A percentile compares a stretch with the other conserved stretches of the same genome.
These are phyloP conservation scores for Rhincodon typus DNA, from an alignment of 2,797 vertebrate genomes.

Conservation along the genomic window DNA sequence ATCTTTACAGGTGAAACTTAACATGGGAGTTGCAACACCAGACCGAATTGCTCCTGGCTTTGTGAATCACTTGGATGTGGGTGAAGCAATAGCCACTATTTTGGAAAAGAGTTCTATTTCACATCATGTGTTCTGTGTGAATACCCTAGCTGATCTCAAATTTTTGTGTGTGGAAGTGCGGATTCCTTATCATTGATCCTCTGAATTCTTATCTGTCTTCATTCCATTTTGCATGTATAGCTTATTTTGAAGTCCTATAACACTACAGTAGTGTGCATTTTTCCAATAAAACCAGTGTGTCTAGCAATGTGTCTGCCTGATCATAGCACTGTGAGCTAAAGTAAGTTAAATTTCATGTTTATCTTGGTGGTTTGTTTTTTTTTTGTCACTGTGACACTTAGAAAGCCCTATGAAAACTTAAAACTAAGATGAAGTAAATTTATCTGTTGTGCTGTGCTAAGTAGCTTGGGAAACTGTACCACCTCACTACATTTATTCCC, in stretches of 20 bases:
- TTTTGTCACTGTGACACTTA: no score
- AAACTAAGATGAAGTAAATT: not conserved
- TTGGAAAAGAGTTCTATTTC: constrained; percentile 54
- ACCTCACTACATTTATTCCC: not conserved
- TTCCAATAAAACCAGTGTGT: constrained; percentile 5
- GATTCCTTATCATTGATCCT: no score
- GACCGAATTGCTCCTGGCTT: constrained; percentile 60
- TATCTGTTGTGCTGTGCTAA: not conserved
- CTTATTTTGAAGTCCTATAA: constrained; percentile 32
- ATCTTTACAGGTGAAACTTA: constrained; percentile 64
- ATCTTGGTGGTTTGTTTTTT: not conserved
- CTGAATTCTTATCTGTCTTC: no score
- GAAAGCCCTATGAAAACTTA: not conserved
- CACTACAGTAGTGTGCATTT: constrained; percentile 20
- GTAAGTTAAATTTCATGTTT: not conserved
- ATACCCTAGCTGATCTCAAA: constrained; percentile 61
- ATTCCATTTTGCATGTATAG: not conserved
- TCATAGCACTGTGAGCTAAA: not conserved
- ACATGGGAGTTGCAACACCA: constrained; percentile 63
- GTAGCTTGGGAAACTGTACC: not conserved
- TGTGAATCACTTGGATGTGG: constrained; percentile 65
- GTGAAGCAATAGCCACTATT: constrained; percentile 53
- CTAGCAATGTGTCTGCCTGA: not conserved
- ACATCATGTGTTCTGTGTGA: constrained; percentile 58
- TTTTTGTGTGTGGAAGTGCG: no score